Evolutionary conservation across 2,888 invertebrate genomes (phyloP), one percentile per base, ranked within the genome.

Genomic region (Cordylochernes scorpioides): DNA sequence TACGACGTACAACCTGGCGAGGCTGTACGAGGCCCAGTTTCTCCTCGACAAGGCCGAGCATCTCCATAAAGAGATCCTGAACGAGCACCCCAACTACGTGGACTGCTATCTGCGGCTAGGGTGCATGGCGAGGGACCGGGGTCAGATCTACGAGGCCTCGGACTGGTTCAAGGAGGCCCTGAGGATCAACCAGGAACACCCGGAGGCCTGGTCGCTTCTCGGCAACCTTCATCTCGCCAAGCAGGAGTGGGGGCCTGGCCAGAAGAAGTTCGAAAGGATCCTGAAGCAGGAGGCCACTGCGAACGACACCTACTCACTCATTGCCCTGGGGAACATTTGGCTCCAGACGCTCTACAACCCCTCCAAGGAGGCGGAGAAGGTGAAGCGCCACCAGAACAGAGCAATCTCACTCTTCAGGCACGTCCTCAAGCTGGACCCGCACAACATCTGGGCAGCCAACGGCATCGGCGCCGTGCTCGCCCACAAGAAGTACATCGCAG

Each of bases 91-190:
- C 1, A 91, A 88, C 52, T 97, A 97, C 48, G 73, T 86, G 15
- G 88, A 91, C 50, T 94, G 35, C 27, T 45, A 42, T 30, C 31
- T 44, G 19, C 33, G 43, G 21, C 59, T 97, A 27, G 97, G 97
- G 1, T 94, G 94, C 48, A 91, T 99, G 80, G 86, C 91, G 0
- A 64, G 94, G 41, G 94, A 97, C 50, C 77, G 88, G 45, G 94
- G 94, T n/a, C 82, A 97, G 50, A 91, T 94, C 52, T 91, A 94
- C 51, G 91, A 94, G 48, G 94, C 97, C 0, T 94, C 91, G 0
- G 86, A 94, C 65, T 91, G 86, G 75, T 94, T 91, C 54, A 97
- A 97, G 44, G 91, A 97, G 55, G 94, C 91, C 0, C 55, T 97
- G 14, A 71, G 80, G 45, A 77, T 91, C 31, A 88, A 88, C 25